Conservation (phyloP, 2,888 invertebrate genomes). For the Drosophila cracens region DNA sequence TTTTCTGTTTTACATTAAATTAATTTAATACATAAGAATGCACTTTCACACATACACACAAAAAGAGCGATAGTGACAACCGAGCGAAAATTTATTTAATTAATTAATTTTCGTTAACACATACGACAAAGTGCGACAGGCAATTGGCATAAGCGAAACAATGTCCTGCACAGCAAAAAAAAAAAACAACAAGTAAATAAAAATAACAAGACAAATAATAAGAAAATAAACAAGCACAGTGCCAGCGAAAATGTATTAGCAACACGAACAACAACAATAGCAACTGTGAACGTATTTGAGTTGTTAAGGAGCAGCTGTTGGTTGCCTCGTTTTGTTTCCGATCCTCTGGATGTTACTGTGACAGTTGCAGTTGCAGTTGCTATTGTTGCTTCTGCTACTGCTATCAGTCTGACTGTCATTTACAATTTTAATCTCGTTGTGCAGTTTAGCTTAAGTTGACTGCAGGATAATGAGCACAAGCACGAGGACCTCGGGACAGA, state of each 20-base stretch:
- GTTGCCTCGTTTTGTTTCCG: constrained; percentile 6
- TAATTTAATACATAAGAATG: constrained; percentile 50
- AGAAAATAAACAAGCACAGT: neutral
- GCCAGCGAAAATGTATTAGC: constrained; percentile 13
- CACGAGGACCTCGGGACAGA: constrained; percentile 13
- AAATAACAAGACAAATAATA: constrained; percentile 3
- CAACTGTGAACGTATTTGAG: constrained; percentile 35
- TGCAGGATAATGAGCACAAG: constrained; percentile 66
- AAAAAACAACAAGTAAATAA: constrained; percentile 8
- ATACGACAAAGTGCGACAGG: constrained; percentile 60
- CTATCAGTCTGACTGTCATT: constrained; percentile 72
- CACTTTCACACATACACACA: constrained; percentile 26
- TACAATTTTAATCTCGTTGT: constrained; percentile 79
- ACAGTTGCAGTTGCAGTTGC: constrained; percentile 19
- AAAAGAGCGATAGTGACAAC: constrained; percentile 39
- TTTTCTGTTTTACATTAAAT: constrained; percentile 1
- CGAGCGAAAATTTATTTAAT: constrained; percentile 73
- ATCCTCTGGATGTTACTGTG: neutral
- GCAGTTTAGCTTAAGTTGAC: constrained; percentile 76
- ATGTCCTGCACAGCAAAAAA: constrained; percentile 29
- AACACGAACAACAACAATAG: neutral
- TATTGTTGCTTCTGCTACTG: constrained; percentile 22
- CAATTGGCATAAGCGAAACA: constrained; percentile 31
- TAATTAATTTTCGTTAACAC: constrained; percentile 76
- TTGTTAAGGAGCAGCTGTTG: constrained; percentile 49